Base-by-base conservation (phyloP, 2,113 vertebrate species). In the Pluvianellus socialis region DNA sequence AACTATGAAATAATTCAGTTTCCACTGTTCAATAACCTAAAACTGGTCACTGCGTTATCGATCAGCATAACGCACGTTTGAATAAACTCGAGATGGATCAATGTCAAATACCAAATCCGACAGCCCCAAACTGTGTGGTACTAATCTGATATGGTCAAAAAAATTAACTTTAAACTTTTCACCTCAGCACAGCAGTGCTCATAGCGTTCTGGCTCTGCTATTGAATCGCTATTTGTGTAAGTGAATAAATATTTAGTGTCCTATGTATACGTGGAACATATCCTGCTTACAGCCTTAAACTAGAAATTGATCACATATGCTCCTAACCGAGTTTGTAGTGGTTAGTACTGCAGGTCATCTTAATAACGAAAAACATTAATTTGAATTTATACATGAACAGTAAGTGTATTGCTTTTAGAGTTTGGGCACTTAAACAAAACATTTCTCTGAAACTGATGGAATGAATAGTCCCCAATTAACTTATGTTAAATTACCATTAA, bases 231-330 rank as follows among this genome's bases (percentile, higher is more conserved):
- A 93, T 90, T 93, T 94, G 62, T 70, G 5, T 9, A 83, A 95
- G 23, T 3, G 30, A 89, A 90, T 84, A 92, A 94, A 94, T 89
- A 94, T 91, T 96, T 95, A 74, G 81, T 96, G n/a, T 84, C 65
- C 30, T 61, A n/a, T 40, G 47, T 47, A 81, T 67, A 85, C 1
- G 4, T 52, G 66, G 35, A 95, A 61, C 3, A 61, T 47, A 50
- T 6, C 65, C 33, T 40, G 2, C 35, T 75, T 85, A 14, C 14
- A 75, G 44, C 10, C 23, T 59, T 44, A 30, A 73, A 63, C 17
- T 22, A 84, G 38, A 77, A 83, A 66, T 5, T n/a, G 47, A 55
- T 83, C 21, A 28, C 44, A 38, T 55, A 26, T 56, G 45, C 20
- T 76, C 19, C 73, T 70, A 32, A 53, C 30, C 2, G 4, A 47